These are phyloP conservation scores for Xiphophorus couchianus DNA, from an alignment of 2,113 vertebrate genomes.

Conservation along the genomic window DNA sequence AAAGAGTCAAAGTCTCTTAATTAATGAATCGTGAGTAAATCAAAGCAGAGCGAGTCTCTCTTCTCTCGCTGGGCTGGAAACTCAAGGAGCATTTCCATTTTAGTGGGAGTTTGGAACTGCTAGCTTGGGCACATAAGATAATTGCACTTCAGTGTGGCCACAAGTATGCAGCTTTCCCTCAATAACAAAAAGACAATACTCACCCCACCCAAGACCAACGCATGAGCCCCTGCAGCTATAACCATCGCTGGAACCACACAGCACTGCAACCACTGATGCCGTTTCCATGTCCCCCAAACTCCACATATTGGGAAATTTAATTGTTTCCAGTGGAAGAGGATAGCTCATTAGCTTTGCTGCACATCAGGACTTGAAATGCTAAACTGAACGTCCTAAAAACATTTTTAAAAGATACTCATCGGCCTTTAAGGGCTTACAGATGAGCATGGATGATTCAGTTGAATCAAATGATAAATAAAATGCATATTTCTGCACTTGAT, in stretches of 20 bases:
- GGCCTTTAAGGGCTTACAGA: not conserved
- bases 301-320: not conserved
- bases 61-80: slow-evolving; percentile 34
- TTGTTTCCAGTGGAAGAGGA: not conserved
- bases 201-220: slow-evolving; percentile 25
- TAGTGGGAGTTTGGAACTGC: slow-evolving; percentile 48
- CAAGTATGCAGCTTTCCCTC: slow-evolving; percentile 61
- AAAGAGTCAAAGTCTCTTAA: not conserved
- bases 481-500: not conserved
- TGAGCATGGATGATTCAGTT: not conserved
- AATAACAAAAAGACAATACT: slow-evolving; percentile 50
- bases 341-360: not conserved
- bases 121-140: slow-evolving; percentile 45
- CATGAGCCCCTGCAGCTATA: slow-evolving; percentile 31
- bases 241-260: slow-evolving; percentile 35
- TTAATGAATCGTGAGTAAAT: slow-evolving; percentile 9
- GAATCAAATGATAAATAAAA: not conserved
- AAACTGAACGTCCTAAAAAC: not conserved
- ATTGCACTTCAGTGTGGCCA: slow-evolving; percentile 64
- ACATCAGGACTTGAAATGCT: not conserved
- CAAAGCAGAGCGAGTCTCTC: slow-evolving; percentile 28
- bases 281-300: slow-evolving; percentile 6
- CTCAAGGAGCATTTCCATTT: slow-evolving; percentile 18
- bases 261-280: slow-evolving; percentile 2
- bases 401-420: not conserved